These are phyloP conservation scores for Acrobasis consociella DNA, from an alignment of 2,888 invertebrate species.

Conservation along the genomic window DNA sequence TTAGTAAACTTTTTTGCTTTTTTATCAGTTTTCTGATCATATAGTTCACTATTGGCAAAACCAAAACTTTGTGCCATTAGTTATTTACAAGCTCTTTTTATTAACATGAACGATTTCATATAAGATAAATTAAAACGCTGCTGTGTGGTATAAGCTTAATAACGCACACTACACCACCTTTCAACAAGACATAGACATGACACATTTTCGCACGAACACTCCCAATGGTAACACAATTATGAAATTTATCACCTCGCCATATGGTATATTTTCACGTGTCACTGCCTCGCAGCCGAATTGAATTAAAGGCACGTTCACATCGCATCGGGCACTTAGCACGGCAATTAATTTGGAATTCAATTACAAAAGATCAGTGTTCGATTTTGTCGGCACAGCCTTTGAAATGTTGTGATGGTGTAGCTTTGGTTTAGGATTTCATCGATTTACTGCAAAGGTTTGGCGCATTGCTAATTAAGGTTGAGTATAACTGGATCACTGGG, in stretches of 20 bases:
- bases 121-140: no score
- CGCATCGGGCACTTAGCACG: slow-evolving; percentile 34
- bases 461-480: slow-evolving; percentile 3
- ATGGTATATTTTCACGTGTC: slow-evolving; percentile 8
- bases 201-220: slow-evolving; percentile 10
- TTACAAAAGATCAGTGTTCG: slow-evolving; percentile 41
- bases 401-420: slow-evolving; percentile 15
- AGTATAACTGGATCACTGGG: no score
- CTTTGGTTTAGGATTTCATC: neutral
- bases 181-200: neutral
- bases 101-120: no score
- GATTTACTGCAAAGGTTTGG: neutral
- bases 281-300: slow-evolving; percentile 12
- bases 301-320: slow-evolving; percentile 24
- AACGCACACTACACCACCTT: neutral
- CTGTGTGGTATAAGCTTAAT: neutral
- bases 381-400: slow-evolving; percentile 7
- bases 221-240: slow-evolving; percentile 5
- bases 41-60: no score
- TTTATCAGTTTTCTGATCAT: no score
- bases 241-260: slow-evolving; percentile 8
- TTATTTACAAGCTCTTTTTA: no score
- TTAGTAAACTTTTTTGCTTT: no score
- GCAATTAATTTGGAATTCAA: slow-evolving; percentile 44
- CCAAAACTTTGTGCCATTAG: no score